phyloP scores from a whole-genome alignment of 2,888 invertebrate genomes.

The Volucella zonaria region DNA sequence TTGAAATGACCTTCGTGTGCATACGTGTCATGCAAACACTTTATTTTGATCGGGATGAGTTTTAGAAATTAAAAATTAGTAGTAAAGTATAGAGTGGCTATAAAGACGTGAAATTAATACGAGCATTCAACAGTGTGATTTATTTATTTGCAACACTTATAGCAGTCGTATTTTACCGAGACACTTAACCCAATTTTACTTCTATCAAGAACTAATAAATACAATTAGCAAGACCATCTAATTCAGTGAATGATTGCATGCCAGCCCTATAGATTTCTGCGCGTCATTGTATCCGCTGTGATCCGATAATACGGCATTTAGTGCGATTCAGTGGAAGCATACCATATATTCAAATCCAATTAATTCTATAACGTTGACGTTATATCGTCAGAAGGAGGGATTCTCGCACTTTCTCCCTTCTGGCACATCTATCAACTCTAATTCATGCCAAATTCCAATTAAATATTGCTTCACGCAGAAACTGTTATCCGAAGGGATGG shows the following conservation, averaged over 20 bases:
- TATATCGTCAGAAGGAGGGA: conserved; percentile 18
- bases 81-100: too few species aligned
- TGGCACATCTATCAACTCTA: conserved; percentile 4
- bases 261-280: conserved; percentile 23
- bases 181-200: conserved; percentile 10
- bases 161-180: too few species aligned
- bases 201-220: conserved; percentile 33
- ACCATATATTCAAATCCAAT: conserved; percentile 47
- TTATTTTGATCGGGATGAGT: too few species aligned
- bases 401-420: conserved; percentile 19
- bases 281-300: not conserved
- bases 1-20: too few species aligned
- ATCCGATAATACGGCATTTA: conserved; percentile 25
- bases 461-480: conserved; percentile 14
- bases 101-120: too few species aligned
- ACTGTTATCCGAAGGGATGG: not conserved
- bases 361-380: conserved; percentile 41
- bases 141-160: too few species aligned
- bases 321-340: conserved; percentile 23
- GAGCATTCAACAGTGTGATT: too few species aligned
- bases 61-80: too few species aligned
- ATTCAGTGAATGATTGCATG: conserved; percentile 35
- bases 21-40: too few species aligned
- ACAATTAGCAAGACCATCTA: conserved; percentile 43
- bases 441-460: conserved; percentile 50